phyloP scores from a whole-genome alignment of 2,888 invertebrate genomes.

The Laothoe populi region DNA sequence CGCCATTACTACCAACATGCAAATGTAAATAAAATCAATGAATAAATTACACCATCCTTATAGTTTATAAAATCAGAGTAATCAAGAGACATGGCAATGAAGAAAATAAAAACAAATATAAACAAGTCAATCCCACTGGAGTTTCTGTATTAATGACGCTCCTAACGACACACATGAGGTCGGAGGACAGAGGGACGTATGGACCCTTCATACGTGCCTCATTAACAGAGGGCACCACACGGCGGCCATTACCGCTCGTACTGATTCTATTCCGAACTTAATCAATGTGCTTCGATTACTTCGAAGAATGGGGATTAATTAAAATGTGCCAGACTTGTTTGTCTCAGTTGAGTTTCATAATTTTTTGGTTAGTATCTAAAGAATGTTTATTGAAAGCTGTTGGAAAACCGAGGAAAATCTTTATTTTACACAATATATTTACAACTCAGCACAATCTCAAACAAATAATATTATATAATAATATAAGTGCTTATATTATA shows the following conservation, averaged over 20 bases:
- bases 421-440: no score
- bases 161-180: slow-evolving; percentile 20
- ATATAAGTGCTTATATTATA: no score
- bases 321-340: not conserved
- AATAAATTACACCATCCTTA: no score
- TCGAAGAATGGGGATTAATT: slow-evolving; percentile 11
- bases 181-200: slow-evolving; percentile 40
- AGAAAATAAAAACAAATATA: slow-evolving; percentile 43
- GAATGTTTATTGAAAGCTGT: no score
- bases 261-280: slow-evolving; percentile 45
- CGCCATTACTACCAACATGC: no score
- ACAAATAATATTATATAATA: no score
- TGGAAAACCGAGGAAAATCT: no score
- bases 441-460: no score
- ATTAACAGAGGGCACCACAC: slow-evolving; percentile 59
- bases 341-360: not conserved
- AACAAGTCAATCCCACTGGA: slow-evolving; percentile 45
- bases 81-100: slow-evolving; percentile 21
- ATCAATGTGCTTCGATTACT: slow-evolving; percentile 78
- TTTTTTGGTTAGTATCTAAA: not conserved
- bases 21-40: not conserved
- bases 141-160: slow-evolving; percentile 50
- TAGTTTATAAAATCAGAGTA: slow-evolving; percentile 4
- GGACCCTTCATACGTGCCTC: slow-evolving; percentile 47
- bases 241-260: slow-evolving; percentile 52